These are phyloP conservation scores for Rissa tridactyla DNA, from an alignment of 2,113 vertebrate species.

Conservation along the genomic window DNA sequence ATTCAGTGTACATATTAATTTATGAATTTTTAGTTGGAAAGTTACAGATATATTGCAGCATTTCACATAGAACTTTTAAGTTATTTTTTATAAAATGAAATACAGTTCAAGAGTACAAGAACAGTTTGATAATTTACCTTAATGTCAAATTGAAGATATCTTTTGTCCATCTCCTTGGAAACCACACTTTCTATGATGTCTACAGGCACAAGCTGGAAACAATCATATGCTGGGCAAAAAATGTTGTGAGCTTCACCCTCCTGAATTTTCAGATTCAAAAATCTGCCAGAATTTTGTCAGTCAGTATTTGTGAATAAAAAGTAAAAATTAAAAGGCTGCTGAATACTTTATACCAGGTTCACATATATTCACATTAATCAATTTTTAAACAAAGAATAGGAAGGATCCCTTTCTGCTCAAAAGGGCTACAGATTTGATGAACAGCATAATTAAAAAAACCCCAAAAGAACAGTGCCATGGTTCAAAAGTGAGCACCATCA, in stretches of 20 bases:
- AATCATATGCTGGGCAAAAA: constrained; percentile 96
- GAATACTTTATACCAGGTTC: neutral
- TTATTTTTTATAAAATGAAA: constrained; percentile 19
- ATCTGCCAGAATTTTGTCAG: constrained; percentile 77
- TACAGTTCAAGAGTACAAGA: neutral
- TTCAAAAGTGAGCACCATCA: neutral
- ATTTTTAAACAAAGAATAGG: neutral
- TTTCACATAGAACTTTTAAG: neutral
- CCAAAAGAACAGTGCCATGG: neutral
- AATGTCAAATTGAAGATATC: constrained; percentile 98
- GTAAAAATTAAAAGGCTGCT: neutral
- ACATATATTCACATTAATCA: neutral
- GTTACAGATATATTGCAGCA: neutral
- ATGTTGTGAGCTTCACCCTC: constrained; percentile 99
- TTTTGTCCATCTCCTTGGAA: constrained; percentile 97
- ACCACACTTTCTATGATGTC: constrained; percentile 98
- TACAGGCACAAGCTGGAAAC: constrained; percentile 97
- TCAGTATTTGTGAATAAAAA: constrained; percentile 53
- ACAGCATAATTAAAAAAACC: neutral
- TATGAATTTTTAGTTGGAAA: neutral
- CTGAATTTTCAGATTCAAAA: constrained; percentile 98
- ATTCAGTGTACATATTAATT: neutral
- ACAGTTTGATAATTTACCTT: constrained; percentile 81
- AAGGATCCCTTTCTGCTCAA: neutral
- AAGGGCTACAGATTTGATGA: neutral